Base-by-base conservation (phyloP, 2,113 vertebrate genomes). In the Rhinolophus sinicus region DNA sequence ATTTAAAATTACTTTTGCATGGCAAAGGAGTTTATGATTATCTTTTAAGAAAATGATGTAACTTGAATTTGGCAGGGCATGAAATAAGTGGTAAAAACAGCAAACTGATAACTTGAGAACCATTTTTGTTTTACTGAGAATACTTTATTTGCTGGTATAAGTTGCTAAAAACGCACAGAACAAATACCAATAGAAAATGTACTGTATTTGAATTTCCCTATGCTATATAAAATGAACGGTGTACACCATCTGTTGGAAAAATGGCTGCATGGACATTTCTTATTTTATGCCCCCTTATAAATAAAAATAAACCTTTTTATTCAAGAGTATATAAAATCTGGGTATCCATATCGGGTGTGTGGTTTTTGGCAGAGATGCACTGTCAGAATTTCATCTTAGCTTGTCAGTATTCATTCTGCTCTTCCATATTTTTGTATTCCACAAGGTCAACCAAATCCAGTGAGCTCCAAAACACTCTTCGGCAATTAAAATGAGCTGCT, bases 301-400 rank as follows among this genome's bases (percentile, higher is more conserved):
- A 99, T 99, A 99, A 98, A 99, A 99, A 99, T 99, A 99, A 99
- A 99, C 98, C 98, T 99, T 99, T 97, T 98, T 98, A 97, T 98
- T 99, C 98, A 98, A 98, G 98, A 99, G 98, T 99, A 99, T 99
- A 99, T 99, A 99, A 99, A 99, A 99, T 98, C 98, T 98, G 98
- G 98, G 97, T 84, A 96, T 95, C 97, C 98, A 98, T 98, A 98
- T 92, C 96, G 95, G 94, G 95, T 77, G 62, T 97, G 96, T 96
- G 94, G 83, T 98, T 98, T 99, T 99, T 99, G 98, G 98, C 98
- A 99, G 98, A 98, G 98, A 98, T 98, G 98, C 98, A 98, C 98
- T 69, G 97, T 98, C 98, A 98, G 97, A 98, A 98, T 98, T 98
- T 97, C 97, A 95, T 97, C 98, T 98, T 98, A 97, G 97, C 97